Evolutionary conservation across 2,888 invertebrate species (phyloP), one percentile per base, ranked within the genome.

Genomic region (Ophion ellenae): DNA sequence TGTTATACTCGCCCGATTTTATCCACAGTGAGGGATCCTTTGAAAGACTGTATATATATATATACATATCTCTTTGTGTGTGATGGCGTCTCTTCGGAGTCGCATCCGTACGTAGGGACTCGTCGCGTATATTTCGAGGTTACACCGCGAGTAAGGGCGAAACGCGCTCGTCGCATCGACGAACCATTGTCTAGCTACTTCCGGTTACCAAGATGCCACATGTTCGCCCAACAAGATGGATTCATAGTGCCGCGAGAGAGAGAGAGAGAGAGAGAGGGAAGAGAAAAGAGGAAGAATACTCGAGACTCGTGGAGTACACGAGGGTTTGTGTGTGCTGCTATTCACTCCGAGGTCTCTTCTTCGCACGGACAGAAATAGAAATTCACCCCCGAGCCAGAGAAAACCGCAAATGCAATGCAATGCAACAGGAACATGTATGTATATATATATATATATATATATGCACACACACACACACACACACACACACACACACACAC

Each of bases 151-250:
- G 45, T n/a, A n/a, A 59, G 63, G 64, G 82, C 76, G 17, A 74
- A 57, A 32, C 45, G 81, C 79, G 82, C 84, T 78, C 73, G 75
- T 76, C 17, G 81, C 89, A 89, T 90, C 91, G 89, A 90, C 89
- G 89, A 90, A 85, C 90, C 87, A 91, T 91, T 91, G 91, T 91
- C 86, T 88, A 79, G 84, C 82, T 78, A 86, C 84, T 79, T 88
- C 83, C 87, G 86, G 86, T 85, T 85, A 76, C 75, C 75, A 59
- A 79, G 85, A 76, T 64, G 71, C 69, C 66, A 76, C 71, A 78
- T 79, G 66, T 73, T 82, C 85, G 85, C 67, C 64, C 53, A 28
- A 40, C 40, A 71, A 53, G 59, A 67, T 67, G 77, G 74, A 81
- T 77, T 77, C 11, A 64, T 14, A 20, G 64, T 11, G 67, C 14